A percentile compares a stretch with the other conserved stretches of the same genome.
These are phyloP conservation scores for Ectemnius lituratus DNA, from an alignment of 2,888 invertebrate genomes.

Conservation along the genomic window DNA sequence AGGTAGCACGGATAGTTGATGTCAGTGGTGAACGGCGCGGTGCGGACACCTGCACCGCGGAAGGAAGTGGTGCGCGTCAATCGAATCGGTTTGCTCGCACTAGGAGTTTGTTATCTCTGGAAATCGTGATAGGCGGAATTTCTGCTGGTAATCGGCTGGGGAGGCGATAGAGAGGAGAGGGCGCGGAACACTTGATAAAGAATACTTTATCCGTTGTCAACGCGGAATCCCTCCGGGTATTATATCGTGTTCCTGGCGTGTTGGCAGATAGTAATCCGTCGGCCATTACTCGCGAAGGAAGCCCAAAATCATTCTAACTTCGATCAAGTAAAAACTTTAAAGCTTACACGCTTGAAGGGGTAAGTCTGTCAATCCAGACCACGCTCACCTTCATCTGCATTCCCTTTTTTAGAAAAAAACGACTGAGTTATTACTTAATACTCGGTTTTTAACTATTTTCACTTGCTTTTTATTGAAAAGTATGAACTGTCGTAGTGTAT, in stretches of 20 bases:
- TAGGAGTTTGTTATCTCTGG: conserved; percentile 45
- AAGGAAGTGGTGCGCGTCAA: not conserved
- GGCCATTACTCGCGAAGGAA: not conserved
- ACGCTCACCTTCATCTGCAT: no score
- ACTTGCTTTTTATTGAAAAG: no score
- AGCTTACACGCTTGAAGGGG: no score
- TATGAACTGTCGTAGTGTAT: no score
- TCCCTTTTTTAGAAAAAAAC: no score
- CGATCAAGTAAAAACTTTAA: no score
- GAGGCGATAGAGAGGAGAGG: conserved; percentile 23
- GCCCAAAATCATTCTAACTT: no score
- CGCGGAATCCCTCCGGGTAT: conserved; percentile 36
- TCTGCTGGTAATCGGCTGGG: conserved; percentile 37
- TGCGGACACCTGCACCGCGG: not conserved
- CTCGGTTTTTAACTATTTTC: no score
- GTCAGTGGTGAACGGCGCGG: not conserved
- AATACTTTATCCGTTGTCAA: conserved; percentile 48
- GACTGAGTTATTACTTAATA: no score
- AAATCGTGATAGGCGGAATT: conserved; percentile 35
- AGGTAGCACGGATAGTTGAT: no score
- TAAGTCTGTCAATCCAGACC: no score
- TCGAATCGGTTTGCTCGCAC: conserved; percentile 13
- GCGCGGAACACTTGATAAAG: conserved; percentile 43
- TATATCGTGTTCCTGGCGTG: conserved; percentile 9
- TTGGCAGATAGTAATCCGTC: conserved; percentile 17